Evolutionary conservation across 2,888 invertebrate genomes (phyloP), one percentile per base, ranked within the genome.

Genomic region (Lepidochrysops patricia): DNA sequence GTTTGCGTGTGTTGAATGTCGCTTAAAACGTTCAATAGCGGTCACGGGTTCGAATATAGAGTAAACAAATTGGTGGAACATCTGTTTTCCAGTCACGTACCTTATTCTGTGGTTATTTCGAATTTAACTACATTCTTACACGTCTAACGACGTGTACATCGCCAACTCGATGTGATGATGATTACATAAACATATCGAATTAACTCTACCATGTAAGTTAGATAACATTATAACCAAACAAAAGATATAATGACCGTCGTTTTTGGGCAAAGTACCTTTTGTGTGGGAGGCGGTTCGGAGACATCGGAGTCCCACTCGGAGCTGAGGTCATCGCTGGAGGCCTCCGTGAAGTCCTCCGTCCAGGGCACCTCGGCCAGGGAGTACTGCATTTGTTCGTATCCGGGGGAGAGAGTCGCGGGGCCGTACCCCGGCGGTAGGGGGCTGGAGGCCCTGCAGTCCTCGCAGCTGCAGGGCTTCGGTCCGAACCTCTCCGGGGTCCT

Each of bases 261-360:
- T 63, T 63, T 15, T 2, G 9, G 3, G 63, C 25, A 57, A 60
- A 61, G 70, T 79, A 82, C 83, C 80, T 82, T 87, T 69, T 80
- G 80, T 63, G 78, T 79, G 27, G 87, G 84, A 27, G 84, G 83
- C 1, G 87, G 87, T 59, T 93, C 93, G 13, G 92, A 91, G 5
- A 92, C 94, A 80, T 96, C 96, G 1, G 95, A 96, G 76, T 97
- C 96, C 96, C 97, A 97, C 75, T 97, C 97, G 12, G 96, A 96
- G 78, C 96, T 96, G 63, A 97, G 91, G 80, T 97, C 97, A 79
- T 97, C 97, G 75, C 95, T 96, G 67, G 95, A 95, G n/a, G 96
- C 95, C 73, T 96, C 96, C 12, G 95, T 96, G 79, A 95, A 97
- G 73, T 97, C 97, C 64, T 93, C 87, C 29, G 90, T 90, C 88